Base-by-base conservation (phyloP, 2,797 vertebrate species). In the Catamblyrhynchus diadema region DNA sequence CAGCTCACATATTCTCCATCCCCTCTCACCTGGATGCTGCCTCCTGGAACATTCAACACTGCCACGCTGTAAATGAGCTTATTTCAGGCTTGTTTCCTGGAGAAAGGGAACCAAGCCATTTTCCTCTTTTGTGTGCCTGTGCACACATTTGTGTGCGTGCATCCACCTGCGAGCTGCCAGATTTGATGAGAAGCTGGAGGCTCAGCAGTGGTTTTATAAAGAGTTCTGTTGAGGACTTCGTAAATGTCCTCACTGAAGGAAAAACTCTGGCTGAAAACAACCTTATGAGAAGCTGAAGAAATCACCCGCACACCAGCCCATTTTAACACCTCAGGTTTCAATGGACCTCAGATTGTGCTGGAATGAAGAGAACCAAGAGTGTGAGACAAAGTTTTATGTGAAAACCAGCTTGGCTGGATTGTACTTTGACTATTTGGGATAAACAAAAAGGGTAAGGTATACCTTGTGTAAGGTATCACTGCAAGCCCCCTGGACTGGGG, bases 91-190 rank as follows among this genome's bases (percentile, higher is more conserved):
- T 25, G 20, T 60, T 91, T 74, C 24, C 35, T 9, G 28, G 17
- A 48, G 33, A 75, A 74, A 67, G 4, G 28, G 17, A 51, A 35
- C 14, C n/a, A n/a, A 84, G 23, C 54, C 28, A 51, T 10, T 25
- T 67, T 13, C 5, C 32, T 15, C 18, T 16, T 71, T 23, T 27
- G 28, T 32, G 30, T 15, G 35, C 4, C 0, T 1, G 2, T 23
- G 16, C 14, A 0, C 1, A 0, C 0, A 2, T 37, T 64, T 42
- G 15, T 23, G 12, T 45, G n/a, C 0, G 0, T 19, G 53, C 41
- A 64, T 44, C 33, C 15, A 44, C 21, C n/a, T 12, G 39, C 0
- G 4, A 75, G 67, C 30, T 72, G 66, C 12, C 8, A 32, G n/a
- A 15, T 53, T 56, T 48, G 28, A 28, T 30, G 45, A 81, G 50